phyloP scores from a whole-genome alignment of 2,888 invertebrate genomes.

The Lycophotia porphyrea region DNA sequence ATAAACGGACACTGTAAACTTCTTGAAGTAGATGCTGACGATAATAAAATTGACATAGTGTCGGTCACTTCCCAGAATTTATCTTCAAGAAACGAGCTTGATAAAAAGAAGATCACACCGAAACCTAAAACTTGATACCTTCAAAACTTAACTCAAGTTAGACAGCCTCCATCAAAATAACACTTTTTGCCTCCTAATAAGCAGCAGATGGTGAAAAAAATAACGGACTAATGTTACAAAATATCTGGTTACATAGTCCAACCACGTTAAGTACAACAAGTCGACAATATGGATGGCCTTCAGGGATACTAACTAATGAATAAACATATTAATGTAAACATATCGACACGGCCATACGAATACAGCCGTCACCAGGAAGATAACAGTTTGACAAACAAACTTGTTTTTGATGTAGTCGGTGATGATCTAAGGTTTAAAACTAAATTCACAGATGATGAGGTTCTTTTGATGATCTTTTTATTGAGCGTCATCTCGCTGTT shows the following conservation, averaged over 20 bases:
- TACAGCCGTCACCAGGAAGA: slow-evolving; percentile 55
- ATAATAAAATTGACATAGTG: background rate
- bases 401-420: slow-evolving; percentile 28
- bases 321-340: slow-evolving; percentile 62
- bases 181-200: slow-evolving; percentile 19
- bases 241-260: slow-evolving; percentile 58
- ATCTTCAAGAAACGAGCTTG: background rate
- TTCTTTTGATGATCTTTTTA: slow-evolving; percentile 4
- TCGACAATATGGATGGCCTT: slow-evolving; percentile 61
- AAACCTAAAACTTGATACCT: slow-evolving; percentile 30
- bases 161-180: slow-evolving; percentile 16
- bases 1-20: background rate
- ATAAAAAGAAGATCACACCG: slow-evolving; percentile 34
- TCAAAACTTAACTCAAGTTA: slow-evolving; percentile 21
- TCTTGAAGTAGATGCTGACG: background rate
- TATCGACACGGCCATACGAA: slow-evolving; percentile 46
- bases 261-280: slow-evolving; percentile 62
- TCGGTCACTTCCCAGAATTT: background rate
- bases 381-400: slow-evolving; percentile 28
- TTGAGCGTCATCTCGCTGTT: background rate
- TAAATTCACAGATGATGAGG: background rate
- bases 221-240: slow-evolving; percentile 36
- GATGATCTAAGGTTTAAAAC: slow-evolving; percentile 53
- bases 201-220: slow-evolving; percentile 38
- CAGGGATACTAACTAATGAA: slow-evolving; percentile 62